Conservation (phyloP, 1,140 invertebrate genomes). For the Kradibia gibbosae region DNA sequence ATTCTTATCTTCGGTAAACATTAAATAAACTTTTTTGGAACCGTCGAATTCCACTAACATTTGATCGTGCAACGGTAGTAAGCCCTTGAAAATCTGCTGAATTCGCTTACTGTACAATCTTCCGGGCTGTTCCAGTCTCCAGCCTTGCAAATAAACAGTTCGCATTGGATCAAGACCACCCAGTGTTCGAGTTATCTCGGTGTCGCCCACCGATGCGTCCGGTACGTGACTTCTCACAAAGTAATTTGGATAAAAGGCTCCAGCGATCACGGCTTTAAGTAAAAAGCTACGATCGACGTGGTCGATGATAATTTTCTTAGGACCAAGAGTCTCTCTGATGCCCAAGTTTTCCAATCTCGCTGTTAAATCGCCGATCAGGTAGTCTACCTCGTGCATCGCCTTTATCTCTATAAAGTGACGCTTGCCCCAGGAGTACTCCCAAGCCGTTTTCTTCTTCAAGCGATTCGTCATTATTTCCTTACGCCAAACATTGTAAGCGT, state of each 20-base stretch:
- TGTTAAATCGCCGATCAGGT: constrained; percentile 81
- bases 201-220: constrained; percentile 73
- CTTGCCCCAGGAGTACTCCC: constrained; percentile 81
- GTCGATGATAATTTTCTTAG: constrained; percentile 65
- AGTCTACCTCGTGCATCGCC: constrained; percentile 81
- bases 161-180: constrained; percentile 81
- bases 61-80: constrained; percentile 63
- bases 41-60: constrained; percentile 78
- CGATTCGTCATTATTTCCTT: constrained; percentile 58
- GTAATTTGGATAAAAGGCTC: constrained; percentile 91
- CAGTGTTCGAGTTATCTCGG: constrained; percentile 76
- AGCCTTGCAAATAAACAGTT: constrained; percentile 84
- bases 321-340: constrained; percentile 68
- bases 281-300: constrained; percentile 74
- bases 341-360: constrained; percentile 74
- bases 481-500: constrained; percentile 81
- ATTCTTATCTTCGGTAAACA: constrained; percentile 71
- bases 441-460: constrained; percentile 56
- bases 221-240: constrained; percentile 75
- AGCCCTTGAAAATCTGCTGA: constrained; percentile 71
- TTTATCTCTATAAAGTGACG: constrained; percentile 82
- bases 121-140: constrained; percentile 81
- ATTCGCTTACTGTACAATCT: constrained; percentile 79
- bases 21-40: constrained; percentile 75
- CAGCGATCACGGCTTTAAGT: constrained; percentile 77